Evolutionary conservation across 1,140 invertebrate species (phyloP).

Genomic region (Ceratina australensis): DNA sequence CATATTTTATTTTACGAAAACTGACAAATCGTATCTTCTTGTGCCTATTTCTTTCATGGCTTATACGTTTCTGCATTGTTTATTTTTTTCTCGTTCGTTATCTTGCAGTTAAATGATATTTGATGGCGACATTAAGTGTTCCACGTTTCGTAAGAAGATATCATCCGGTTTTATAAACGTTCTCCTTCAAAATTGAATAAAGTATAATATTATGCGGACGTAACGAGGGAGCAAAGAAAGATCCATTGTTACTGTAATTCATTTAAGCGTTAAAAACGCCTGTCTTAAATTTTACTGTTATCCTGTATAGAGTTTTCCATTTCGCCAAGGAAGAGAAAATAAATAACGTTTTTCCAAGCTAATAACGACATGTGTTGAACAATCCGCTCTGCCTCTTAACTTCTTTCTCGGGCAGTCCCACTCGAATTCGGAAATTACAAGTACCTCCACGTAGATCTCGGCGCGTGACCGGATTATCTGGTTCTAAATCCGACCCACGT

Average conservation of each 20-base stretch:
- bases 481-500: neutral
- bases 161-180: too few relatives aligned
- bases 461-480: constrained; percentile 29
- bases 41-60: neutral
- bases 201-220: too few relatives aligned
- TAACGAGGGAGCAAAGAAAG: too few relatives aligned
- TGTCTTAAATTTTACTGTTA: too few relatives aligned
- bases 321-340: too few relatives aligned
- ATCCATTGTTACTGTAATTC: too few relatives aligned
- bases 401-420: neutral
- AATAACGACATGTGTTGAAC: neutral
- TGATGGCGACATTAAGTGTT: neutral
- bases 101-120: neutral
- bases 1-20: neutral
- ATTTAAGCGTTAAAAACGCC: too few relatives aligned
- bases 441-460: constrained; percentile 26
- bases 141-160: neutral
- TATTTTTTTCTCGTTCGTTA: neutral
- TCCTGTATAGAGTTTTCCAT: too few relatives aligned
- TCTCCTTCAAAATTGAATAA: too few relatives aligned
- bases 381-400: neutral
- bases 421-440: constrained; percentile 41
- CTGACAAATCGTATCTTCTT: constrained; percentile 3
- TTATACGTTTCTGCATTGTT: neutral
- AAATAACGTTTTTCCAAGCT: neutral